Percentiles rank a stretch among this genome's conserved stretches.
These are phyloP conservation scores for Labia minor DNA, from an alignment of 2,888 invertebrate species.

Conservation along the genomic window DNA sequence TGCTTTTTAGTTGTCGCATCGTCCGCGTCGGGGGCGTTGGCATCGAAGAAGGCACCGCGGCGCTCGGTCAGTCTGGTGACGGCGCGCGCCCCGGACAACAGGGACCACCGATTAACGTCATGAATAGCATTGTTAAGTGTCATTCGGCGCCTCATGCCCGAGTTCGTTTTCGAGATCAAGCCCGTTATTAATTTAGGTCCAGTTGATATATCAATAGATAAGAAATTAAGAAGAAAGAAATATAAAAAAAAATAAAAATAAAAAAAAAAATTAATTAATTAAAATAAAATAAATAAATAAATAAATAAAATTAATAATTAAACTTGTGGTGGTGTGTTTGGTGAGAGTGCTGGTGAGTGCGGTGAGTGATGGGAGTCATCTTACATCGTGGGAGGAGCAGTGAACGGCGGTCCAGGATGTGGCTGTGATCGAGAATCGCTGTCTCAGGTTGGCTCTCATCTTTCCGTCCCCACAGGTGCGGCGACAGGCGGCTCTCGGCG, in stretches of 20 bases:
- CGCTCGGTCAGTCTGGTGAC: background rate
- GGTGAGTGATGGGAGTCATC: background rate
- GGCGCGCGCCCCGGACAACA: background rate
- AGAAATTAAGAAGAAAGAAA: too few relatives aligned
- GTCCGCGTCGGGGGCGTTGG: background rate
- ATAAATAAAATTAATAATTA: too few relatives aligned
- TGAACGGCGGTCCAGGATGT: background rate
- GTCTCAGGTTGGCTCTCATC: background rate
- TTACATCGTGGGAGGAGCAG: background rate
- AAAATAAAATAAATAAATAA: too few relatives aligned
- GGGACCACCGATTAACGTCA: too few relatives aligned
- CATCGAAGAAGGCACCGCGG: background rate
- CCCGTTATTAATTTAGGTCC: too few relatives aligned
- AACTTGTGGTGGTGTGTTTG: background rate
- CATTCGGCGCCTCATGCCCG: too few relatives aligned
- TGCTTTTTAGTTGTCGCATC: background rate
- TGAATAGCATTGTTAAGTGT: too few relatives aligned
- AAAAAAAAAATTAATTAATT: too few relatives aligned
- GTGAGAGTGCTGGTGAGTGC: background rate
- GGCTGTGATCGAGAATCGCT: background rate
- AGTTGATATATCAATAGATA: too few relatives aligned
- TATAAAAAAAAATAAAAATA: too few relatives aligned
- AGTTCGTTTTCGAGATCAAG: too few relatives aligned
- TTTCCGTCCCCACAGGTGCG: constrained; percentile 13
- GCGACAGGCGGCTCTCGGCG: background rate